Base-by-base conservation (phyloP, 2,888 invertebrate genomes). In the Rhamnusium bicolor region DNA sequence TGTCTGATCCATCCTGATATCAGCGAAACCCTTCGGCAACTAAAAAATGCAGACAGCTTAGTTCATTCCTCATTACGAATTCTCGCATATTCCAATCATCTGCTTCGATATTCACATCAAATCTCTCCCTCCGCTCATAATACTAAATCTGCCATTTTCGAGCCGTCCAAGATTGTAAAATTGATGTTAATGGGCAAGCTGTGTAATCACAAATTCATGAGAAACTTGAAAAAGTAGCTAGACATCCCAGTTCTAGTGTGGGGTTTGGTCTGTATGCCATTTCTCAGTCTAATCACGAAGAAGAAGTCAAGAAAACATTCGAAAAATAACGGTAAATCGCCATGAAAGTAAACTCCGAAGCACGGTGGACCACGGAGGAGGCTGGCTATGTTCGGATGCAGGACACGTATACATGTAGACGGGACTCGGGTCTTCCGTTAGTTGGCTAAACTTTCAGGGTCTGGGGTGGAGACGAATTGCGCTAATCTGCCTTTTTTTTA, bases 381-480 rank as follows among this genome's bases (percentile, higher is more conserved):
- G 51, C 53, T 27, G 27, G 32, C 32, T 12, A 40, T 19, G 32
- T 53, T 32, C 4, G 27, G 32, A 53, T 53, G 29, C 65, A 10
- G 32, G 53, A 19, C 65, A 65, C 65, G 65, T 65, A 65, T 53
- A 10, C 49, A 53, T 40, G 51, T 32, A 65, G 65, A 65, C 65
- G 53, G 53, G 65, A 65, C 53, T 19, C 53, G 40, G 32, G 32
- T 65, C 51, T 65, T 65, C 65, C 65, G 65, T 65, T 65, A 65
- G 32, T 12, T 32, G 65, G 53, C 32, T 53, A 19, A 65, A 29
- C 40, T 53, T 65, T 53, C 19, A 63, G 65, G 12, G 65, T 18
- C n/a, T 19, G 32, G 53, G 53, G 18, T 2, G 53, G 10, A 53
- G 29, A 19, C 32, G 1, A 53, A 65, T 21, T 65, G 65, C 32